phyloP scores from a whole-genome alignment of 2,888 invertebrate genomes.

The Halictus quadricinctus region DNA sequence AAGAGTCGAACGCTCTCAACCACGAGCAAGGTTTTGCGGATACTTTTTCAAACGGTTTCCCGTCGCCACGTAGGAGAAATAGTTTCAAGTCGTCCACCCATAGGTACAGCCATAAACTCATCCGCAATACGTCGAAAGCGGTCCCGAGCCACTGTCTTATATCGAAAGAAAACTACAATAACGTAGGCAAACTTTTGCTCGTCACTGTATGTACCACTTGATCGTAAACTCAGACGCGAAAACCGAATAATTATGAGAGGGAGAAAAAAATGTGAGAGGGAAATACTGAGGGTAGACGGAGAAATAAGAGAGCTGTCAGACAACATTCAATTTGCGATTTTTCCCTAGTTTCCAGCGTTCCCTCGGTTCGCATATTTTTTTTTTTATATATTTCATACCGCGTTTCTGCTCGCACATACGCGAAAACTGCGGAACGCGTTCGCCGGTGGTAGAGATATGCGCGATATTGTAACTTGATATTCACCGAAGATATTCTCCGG shows the following conservation, averaged over 20 bases:
- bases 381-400: neutral
- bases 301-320: neutral
- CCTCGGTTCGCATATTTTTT: neutral
- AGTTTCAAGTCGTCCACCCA: too few relatives aligned
- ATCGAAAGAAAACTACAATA: too few relatives aligned
- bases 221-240: too few relatives aligned
- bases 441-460: neutral
- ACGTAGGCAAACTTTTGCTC: too few relatives aligned
- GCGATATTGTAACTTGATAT: slow-evolving; percentile 36
- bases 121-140: too few relatives aligned
- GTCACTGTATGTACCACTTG: too few relatives aligned
- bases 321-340: slow-evolving; percentile 5
- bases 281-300: neutral
- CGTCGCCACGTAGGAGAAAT: too few relatives aligned
- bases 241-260: too few relatives aligned
- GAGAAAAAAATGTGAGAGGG: neutral
- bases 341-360: neutral
- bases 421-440: neutral
- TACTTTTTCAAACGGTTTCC: too few relatives aligned
- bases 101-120: too few relatives aligned
- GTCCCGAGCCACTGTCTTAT: too few relatives aligned
- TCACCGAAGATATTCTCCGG: slow-evolving; percentile 16
- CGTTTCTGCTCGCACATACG: neutral
- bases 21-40: too few relatives aligned
- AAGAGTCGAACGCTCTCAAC: neutral